Base-by-base conservation (phyloP, 2,888 invertebrate species). In the Galeruca laticollis region DNA sequence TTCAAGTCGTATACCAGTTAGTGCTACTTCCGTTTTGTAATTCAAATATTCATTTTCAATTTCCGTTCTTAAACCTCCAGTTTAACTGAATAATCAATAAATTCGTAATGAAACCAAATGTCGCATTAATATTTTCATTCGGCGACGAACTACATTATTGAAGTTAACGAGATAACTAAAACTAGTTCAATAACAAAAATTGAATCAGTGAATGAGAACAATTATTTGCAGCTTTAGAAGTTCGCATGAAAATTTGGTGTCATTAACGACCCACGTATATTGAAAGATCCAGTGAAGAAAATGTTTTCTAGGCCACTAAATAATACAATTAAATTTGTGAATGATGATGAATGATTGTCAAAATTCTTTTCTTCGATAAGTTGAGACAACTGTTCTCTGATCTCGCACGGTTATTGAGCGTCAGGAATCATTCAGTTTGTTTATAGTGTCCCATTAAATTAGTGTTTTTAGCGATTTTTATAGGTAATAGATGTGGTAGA, bases 21-120 rank as follows among this genome's bases (percentile, higher is more conserved):
- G 2, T 15, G 15, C 8, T 49, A 49, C n/a, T 49, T 49, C 15
- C 49, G n/a, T 49, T 8, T 49, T 52, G 52, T 52, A 21, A 52
- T 26, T 52, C 11, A 52, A 52, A 26, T 52, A 52, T 52, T 21
- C 26, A 52, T 52, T 52, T 52, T 52, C 26, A 26, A 52, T 52
- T 52, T 52, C 13, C 43, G 13, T 52, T 52, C 15, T 21, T 26
- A 52, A 26, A 52, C n/a, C 11, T 8, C 20, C 51, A 21, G 11
- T 21, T 21, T 51, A 51, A 51, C 26, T 15, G 49, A 49, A 49
- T 18, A 49, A 49, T 49, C 49, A 49, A 49, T 49, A 49, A 18
- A 49, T 3, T 4, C 4, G 43, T 43, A 9, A 43, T 43, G 11
- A 43, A 43, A 43, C 4, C 15, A 43, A 43, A 43, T 51, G 52